phyloP scores from a whole-genome alignment of 53 echinoderm and acorn worm genomes.

The Crossaster papposus region DNA sequence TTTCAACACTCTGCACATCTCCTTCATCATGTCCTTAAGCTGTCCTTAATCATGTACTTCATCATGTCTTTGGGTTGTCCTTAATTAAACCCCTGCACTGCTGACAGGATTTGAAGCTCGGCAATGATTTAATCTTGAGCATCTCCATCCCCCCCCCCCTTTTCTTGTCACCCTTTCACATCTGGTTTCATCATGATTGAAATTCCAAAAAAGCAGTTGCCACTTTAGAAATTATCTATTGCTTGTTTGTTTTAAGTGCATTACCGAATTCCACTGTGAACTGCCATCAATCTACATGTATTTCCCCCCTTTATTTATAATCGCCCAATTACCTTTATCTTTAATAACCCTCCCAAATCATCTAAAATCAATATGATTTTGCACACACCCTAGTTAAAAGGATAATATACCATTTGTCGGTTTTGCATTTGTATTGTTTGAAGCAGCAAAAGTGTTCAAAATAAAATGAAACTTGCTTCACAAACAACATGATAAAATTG shows the following conservation, averaged over 20 bases:
- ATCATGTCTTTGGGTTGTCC: not conserved
- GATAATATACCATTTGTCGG: too few relatives aligned
- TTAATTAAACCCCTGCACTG: slow-evolving; percentile 9
- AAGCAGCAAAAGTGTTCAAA: too few relatives aligned
- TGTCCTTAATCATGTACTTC: not conserved
- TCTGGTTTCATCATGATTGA: slow-evolving; percentile 4
- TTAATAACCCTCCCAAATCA: too few relatives aligned
- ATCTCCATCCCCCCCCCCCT: not conserved
- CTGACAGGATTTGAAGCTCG: not conserved
- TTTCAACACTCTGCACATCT: not conserved
- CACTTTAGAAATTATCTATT: not conserved
- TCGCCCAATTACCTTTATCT: not conserved
- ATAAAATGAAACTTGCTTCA: too few relatives aligned
- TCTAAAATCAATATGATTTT: too few relatives aligned
- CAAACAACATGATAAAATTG: too few relatives aligned
- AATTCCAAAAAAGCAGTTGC: not conserved
- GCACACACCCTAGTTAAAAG: too few relatives aligned
- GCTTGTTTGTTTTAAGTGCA: not conserved
- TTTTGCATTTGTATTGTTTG: too few relatives aligned
- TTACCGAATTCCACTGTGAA: too few relatives aligned
- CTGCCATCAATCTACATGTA: not conserved
- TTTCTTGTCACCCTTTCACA: slow-evolving; percentile 7
- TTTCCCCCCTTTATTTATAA: too few relatives aligned
- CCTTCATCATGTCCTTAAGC: not conserved
- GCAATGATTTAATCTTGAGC: not conserved